phyloP scores from a whole-genome alignment of 2,797 vertebrate genomes.

The Falco rusticolus region DNA sequence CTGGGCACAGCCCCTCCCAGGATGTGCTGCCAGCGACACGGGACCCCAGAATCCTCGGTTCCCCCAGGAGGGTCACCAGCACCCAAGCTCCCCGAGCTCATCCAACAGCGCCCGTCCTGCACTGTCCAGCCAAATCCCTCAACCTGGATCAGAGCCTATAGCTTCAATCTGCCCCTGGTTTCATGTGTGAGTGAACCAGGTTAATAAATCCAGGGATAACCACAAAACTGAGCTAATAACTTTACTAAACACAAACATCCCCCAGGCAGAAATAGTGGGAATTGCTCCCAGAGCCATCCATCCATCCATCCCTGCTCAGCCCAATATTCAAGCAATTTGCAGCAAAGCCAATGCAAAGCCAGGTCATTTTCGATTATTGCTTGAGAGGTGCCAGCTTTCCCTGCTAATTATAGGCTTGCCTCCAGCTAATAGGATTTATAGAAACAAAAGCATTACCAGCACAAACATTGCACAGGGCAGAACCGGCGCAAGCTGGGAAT shows the following conservation, averaged over 20 bases:
- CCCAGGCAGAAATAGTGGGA: not conserved
- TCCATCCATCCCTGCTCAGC: not conserved
- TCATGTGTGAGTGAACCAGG: not conserved
- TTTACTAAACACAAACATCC: not conserved
- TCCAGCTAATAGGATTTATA: conserved; percentile 56
- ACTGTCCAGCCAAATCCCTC: not conserved
- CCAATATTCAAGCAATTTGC: not conserved
- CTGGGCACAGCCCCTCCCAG: not conserved
- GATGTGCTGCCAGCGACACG: fast-evolving
- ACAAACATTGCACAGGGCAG: not conserved
- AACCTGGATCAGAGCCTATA: not conserved
- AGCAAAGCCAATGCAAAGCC: not conserved
- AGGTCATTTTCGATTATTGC: conserved; percentile 27
- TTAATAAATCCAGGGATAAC: not conserved
- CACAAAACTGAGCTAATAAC: not conserved
- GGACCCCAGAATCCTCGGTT: not conserved
- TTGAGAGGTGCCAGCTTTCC: not conserved
- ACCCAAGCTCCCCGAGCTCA: not conserved
- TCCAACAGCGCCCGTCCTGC: not conserved
- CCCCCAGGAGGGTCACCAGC: not conserved
- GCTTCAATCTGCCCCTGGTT: not conserved
- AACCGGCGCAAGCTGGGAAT: not conserved
- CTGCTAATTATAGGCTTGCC: conserved; percentile 53
- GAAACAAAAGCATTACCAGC: conserved; percentile 48
- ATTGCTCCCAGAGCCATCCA: not conserved